Evolutionary conservation across 2,797 vertebrate species (phyloP).

Genomic region (Bovichtus variegatus): DNA sequence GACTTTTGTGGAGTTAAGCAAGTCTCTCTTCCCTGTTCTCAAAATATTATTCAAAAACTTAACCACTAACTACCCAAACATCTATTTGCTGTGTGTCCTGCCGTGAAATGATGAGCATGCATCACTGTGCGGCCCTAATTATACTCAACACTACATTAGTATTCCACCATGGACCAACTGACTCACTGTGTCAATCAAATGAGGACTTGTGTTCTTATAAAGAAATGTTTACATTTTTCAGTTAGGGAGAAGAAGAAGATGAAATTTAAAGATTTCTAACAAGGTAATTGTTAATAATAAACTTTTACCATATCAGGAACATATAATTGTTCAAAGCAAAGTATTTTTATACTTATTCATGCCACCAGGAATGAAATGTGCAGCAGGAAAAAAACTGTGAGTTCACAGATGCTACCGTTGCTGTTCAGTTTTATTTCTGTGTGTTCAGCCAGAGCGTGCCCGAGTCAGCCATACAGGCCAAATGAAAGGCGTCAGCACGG

Average conservation of each 20-base stretch:
- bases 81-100: no score
- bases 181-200: neutral
- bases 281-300: neutral
- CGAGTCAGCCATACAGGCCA: conserved; percentile 33
- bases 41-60: no score
- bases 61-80: no score
- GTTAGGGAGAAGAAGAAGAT: no score
- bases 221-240: no score
- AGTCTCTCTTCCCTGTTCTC: no score
- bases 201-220: neutral
- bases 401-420: conserved; percentile 15
- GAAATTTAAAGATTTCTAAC: no score
- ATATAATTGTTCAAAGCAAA: neutral
- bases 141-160: neutral
- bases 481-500: conserved; percentile 51
- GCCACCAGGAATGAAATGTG: no score
- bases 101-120: neutral
- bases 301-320: neutral
- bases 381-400: conserved; percentile 3
- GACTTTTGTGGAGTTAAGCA: no score
- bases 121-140: neutral
- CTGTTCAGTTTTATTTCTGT: neutral
- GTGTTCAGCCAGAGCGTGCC: neutral
- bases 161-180: neutral
- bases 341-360: no score